These are phyloP conservation scores for Aviceda subcristata DNA, from an alignment of 2,113 vertebrate genomes.

Conservation along the genomic window DNA sequence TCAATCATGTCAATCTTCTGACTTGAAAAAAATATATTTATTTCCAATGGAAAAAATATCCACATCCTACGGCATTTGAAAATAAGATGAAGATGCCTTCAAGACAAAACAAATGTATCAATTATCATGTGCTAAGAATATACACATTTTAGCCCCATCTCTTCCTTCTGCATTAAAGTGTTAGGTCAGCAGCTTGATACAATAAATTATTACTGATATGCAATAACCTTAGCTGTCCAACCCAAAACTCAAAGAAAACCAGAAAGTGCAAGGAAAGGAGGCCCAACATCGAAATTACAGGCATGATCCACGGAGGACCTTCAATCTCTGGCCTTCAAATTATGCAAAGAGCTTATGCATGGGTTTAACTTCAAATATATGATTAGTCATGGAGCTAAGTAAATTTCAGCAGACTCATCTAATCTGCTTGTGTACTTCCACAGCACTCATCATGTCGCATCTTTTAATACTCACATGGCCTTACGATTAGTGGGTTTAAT, in stretches of 20 bases:
- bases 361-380: constrained; percentile 18
- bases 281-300: background rate
- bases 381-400: constrained; percentile 54
- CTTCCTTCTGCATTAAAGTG: background rate
- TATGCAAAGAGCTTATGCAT: background rate
- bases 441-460: background rate
- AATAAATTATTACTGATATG: constrained; percentile 6
- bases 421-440: constrained; percentile 14
- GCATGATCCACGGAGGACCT: background rate
- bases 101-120: background rate
- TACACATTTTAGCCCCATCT: background rate
- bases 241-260: background rate
- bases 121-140: background rate
- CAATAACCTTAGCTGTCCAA: background rate
- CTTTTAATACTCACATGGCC: background rate
- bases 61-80: background rate
- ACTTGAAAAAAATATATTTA: background rate
- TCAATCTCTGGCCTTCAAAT: background rate
- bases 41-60: background rate
- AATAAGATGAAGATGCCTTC: background rate
- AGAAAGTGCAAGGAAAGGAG: background rate
- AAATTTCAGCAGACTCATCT: constrained; percentile 57
- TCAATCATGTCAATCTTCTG: background rate
- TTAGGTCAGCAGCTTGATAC: background rate
- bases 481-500: background rate